phyloP scores from a whole-genome alignment of 2,113 vertebrate genomes.

The Leptobrachium leishanense region DNA sequence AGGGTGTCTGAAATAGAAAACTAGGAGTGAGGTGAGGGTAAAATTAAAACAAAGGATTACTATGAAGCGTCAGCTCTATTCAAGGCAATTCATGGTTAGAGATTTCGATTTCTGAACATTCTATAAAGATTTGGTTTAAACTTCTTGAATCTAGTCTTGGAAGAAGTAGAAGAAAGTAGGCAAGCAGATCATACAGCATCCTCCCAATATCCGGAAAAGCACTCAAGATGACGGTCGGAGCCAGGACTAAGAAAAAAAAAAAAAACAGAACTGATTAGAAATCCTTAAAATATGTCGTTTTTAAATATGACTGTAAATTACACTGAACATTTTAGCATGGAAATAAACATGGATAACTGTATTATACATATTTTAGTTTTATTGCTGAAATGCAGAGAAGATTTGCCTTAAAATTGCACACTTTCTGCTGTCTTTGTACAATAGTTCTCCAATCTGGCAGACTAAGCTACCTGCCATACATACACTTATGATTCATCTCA shows the following conservation, averaged over 20 bases:
- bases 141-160: background rate
- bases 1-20: constrained; percentile 56
- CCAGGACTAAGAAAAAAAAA: constrained; percentile 67
- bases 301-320: too few relatives aligned
- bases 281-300: too few relatives aligned
- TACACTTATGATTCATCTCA: too few relatives aligned
- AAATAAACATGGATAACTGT: too few relatives aligned
- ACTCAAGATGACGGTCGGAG: constrained; percentile 64
- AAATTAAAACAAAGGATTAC: constrained; percentile 21
- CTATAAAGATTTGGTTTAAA: constrained; percentile 25
- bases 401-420: too few relatives aligned
- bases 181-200: constrained; percentile 50
- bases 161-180: background rate
- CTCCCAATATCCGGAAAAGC: constrained; percentile 1
- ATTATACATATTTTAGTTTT: too few relatives aligned
- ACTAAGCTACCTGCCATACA: too few relatives aligned
- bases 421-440: too few relatives aligned
- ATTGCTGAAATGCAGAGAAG: too few relatives aligned
- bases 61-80: constrained; percentile 30
- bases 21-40: constrained; percentile 44
- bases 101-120: constrained; percentile 22
- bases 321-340: too few relatives aligned
- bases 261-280: background rate
- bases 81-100: constrained; percentile 40
- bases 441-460: too few relatives aligned